Conservation (phyloP, 1,140 invertebrate genomes). For the Eupristina koningsbergeri region DNA sequence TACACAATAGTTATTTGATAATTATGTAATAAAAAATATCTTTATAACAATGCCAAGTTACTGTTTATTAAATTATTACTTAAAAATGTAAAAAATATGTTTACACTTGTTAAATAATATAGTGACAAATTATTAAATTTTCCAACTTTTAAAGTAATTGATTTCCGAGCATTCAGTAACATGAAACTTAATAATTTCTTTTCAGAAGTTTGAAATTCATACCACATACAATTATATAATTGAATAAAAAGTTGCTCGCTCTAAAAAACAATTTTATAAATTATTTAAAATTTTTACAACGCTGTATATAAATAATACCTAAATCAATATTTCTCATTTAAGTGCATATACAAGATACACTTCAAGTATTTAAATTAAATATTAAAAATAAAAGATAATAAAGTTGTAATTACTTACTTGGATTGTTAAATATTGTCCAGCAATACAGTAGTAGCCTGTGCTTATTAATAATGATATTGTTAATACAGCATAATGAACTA, state of each 20-base stretch:
- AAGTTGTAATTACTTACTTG: conserved; percentile 7
- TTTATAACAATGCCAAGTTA: too few relatives aligned
- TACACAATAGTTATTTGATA: too few relatives aligned
- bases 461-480: conserved; percentile 29
- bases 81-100: not conserved
- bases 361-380: not conserved
- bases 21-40: too few relatives aligned
- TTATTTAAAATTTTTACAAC: not conserved
- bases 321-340: not conserved
- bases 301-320: not conserved
- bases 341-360: too few relatives aligned
- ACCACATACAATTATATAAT: conserved; percentile 32
- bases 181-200: conserved; percentile 25
- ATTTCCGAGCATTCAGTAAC: conserved; percentile 35
- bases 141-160: conserved; percentile 36
- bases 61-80: too few relatives aligned
- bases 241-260: conserved; percentile 34
- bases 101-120: conserved; percentile 37
- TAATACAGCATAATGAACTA: conserved; percentile 17
- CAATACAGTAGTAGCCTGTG: conserved; percentile 14
- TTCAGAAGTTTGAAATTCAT: not conserved
- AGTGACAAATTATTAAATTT: conserved; percentile 45
- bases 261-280: conserved; percentile 16
- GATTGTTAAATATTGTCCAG: conserved; percentile 39
- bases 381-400: not conserved